Base-by-base conservation (phyloP, 2,888 invertebrate genomes). In the Melipona bicolor region DNA sequence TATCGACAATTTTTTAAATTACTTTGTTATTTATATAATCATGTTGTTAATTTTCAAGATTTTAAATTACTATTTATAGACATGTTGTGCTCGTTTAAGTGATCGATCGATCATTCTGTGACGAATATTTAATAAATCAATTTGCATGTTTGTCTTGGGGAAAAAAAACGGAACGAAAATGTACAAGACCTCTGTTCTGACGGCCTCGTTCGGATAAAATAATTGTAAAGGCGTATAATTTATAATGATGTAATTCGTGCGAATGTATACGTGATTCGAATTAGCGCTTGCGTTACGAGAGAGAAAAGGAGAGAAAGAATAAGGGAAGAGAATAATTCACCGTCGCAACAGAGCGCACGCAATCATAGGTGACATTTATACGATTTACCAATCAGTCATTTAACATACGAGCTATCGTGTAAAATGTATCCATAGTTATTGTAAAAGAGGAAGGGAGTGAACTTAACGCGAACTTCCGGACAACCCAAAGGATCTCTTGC, bases 341-440 rank as follows among this genome's bases (percentile, higher is more conserved):
- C 62, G 67, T 72, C 76, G n/a, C 21, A 62, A 59, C 49, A 70
- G 36, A 50, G 24, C 27, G 84, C 85, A 84, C 27, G 84, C 85
- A 84, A 80, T 80, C 17, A 76, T 85, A 84, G 85, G 85, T 85
- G 84, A 72, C 85, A 85, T 85, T 85, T 85, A 71, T 84, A 81
- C 85, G 81, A 65, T 81, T 84, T 79, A 65, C 59, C 56, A 9
- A 62, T 43, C 62, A 52, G 78, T 81, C 80, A 81, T 80, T 84
- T 78, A 81, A 75, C 74, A 67, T 62, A 79, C 50, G 54, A 74
- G 54, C 56, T 83, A 74, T 61, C 19, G 21, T 67, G 79, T 83
- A 67, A 77, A 72, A 80, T 78, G 68, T 83, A 83, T 78, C 72
- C 78, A 56, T 70, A 74, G 56, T 64, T 32, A 67, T 36, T 79